Base-by-base conservation (phyloP, 2,113 vertebrate species). In the Oncorhynchus nerka region DNA sequence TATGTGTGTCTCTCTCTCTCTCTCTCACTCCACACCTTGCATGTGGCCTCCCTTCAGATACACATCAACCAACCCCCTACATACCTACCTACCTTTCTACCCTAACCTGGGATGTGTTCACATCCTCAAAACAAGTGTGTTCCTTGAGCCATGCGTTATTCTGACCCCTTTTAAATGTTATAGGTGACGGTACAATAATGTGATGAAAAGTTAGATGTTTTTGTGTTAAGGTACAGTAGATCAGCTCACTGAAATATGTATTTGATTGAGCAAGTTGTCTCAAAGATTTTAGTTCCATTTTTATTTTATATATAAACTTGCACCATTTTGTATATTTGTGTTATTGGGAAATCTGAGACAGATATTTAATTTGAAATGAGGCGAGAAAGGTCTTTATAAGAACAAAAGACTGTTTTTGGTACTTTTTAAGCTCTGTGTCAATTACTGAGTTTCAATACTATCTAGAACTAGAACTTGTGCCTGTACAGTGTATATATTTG, bases 401-500 rank as follows among this genome's bases (percentile, higher is more conserved):
- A 84, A 83, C 55, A 84, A 81, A 45, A 5, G 8, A 62, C n/a
- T 24, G 5, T 65, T 49, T 68, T 51, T 55, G 26, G 22, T 57
- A 16, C 24, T 67, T 74, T 9, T 67, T 70, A 66, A 22, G 65
- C 32, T 81, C 19, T 77, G 71, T 85, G 64, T 78, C 73, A 61
- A 74, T 28, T 67, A 67, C 71, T 69, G 22, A 22, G 67, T 75
- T 67, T 71, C 74, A 75, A 24, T 48, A 82, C 74, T 9, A 45
- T 45, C 39, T 28, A 74, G 71, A 48, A 85, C 61, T 74, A 62
- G 45, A 69, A 75, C 1, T 55, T 85, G 79, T 86, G 81, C 62
- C 75, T 93, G 90, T 91, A 90, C 89, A 85, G 77, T 94, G 90
- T 93, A 91, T 90, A 91, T 92, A 90, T 83, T 76, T 89, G 75